Percentiles rank a stretch among this genome's conserved stretches.
Conservation (phyloP, 2,797 vertebrate species). For the Odontamblyopus rebecca region DNA sequence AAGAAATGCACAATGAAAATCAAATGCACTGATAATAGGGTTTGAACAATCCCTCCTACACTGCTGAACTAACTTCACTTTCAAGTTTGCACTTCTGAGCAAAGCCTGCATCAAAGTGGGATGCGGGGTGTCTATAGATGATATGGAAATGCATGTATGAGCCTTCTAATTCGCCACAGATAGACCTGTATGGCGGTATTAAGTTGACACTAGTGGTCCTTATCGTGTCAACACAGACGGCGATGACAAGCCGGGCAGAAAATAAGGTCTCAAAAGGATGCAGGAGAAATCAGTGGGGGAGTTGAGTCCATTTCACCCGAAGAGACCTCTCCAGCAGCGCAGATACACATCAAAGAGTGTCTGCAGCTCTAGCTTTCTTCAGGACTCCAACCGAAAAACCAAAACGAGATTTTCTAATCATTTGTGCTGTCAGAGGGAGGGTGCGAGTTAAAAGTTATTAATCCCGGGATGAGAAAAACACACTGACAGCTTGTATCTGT, state of each 20-base stretch:
- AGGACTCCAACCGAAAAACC: constrained; percentile 35
- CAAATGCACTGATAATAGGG: too few species aligned
- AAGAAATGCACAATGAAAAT: not conserved
- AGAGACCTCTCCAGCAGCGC: constrained; percentile 60
- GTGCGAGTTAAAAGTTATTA: constrained; percentile 47
- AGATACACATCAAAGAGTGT: constrained; percentile 67
- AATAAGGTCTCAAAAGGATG: constrained; percentile 42
- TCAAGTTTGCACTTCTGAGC: constrained; percentile 5
- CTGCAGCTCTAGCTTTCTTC: constrained; percentile 41
- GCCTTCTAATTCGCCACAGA: constrained; percentile 21
- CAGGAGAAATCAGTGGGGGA: constrained; percentile 51
- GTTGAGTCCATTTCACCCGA: constrained; percentile 60
- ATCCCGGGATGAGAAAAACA: constrained; percentile 38
- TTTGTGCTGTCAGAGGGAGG: constrained; percentile 45
- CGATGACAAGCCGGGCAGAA: constrained; percentile 54
- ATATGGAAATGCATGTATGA: constrained; percentile 25
- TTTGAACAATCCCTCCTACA: not conserved
- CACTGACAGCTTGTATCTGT: constrained; percentile 33
- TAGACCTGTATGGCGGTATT: constrained; percentile 27
- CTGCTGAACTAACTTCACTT: not conserved
- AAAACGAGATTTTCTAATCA: constrained; percentile 59
- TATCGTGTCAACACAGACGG: constrained; percentile 63
- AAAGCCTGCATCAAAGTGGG: constrained; percentile 11
- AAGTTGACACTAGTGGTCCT: constrained; percentile 51
- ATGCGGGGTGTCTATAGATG: not conserved